Conservation (phyloP, 2,113 vertebrate species). For the Protobothrops flavoviridis region DNA sequence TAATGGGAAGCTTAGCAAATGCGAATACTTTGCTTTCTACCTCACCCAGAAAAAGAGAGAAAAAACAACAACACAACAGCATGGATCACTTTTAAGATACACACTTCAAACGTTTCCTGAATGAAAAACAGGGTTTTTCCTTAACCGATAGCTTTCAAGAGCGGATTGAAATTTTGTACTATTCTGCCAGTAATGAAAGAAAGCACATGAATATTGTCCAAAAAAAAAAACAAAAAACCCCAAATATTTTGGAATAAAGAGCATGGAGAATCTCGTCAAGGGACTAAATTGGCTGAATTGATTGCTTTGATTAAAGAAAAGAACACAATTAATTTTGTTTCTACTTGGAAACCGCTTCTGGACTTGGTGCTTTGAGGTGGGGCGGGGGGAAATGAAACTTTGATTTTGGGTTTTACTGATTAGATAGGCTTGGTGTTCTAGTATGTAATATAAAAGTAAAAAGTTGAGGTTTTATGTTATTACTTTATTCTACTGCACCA, state of each 20-base stretch:
- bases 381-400: no score
- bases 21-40: constrained; percentile 23
- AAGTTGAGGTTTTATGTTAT: no score
- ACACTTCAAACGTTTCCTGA: constrained; percentile 23
- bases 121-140: constrained; percentile 6
- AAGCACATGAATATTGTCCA: constrained; percentile 1
- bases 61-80: neutral
- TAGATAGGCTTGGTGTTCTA: no score
- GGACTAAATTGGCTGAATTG: no score
- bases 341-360: no score
- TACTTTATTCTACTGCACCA: no score
- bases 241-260: constrained; percentile 10
- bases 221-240: neutral
- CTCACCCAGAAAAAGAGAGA: constrained; percentile 4
- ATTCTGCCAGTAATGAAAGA: constrained; percentile 1
- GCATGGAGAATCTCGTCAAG: neutral
- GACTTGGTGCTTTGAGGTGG: no score
- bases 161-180: constrained; percentile 17
- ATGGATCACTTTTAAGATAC: neutral
- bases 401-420: no score
- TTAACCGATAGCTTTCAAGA: constrained; percentile 8
- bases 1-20: constrained; percentile 36
- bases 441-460: no score
- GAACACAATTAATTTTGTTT: no score
- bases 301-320: no score